Percentiles rank a stretch among this genome's conserved stretches.
phyloP scores from a whole-genome alignment of 2,797 vertebrate species.

The Anolis apletophallus region DNA sequence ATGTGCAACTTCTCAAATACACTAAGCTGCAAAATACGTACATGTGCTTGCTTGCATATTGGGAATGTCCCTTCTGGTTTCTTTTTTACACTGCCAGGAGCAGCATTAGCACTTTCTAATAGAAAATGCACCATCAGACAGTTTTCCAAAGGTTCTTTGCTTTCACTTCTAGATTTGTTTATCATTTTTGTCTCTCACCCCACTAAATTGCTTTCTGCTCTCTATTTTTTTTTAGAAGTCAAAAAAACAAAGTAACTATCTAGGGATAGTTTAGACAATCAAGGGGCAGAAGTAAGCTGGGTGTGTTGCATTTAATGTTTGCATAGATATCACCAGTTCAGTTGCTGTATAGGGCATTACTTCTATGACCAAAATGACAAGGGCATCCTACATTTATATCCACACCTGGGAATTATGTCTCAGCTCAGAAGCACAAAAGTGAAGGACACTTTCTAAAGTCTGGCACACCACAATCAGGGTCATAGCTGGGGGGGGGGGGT shows the following conservation, averaged over 20 bases:
- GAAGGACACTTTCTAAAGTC: no score
- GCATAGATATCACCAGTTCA: background rate
- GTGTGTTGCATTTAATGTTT: background rate
- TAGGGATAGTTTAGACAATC: background rate
- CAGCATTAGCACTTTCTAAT: background rate
- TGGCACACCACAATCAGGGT: no score
- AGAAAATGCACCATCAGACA: background rate
- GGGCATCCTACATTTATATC: background rate
- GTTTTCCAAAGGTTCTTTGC: background rate
- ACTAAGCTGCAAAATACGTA: background rate
- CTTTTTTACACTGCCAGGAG: background rate
- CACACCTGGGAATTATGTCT: background rate
- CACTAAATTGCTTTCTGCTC: slow-evolving; percentile 2
- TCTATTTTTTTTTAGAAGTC: slow-evolving; percentile 15
- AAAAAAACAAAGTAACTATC: background rate
- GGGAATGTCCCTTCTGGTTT: background rate
- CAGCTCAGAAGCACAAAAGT: background rate
- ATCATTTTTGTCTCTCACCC: background rate
- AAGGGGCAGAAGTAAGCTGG: background rate
- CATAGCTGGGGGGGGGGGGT: no score
- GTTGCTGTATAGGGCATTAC: background rate
- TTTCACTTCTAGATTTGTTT: slow-evolving; percentile 13
- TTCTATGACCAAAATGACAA: background rate
- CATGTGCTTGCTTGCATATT: background rate
- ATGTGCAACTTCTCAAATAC: no score